A percentile compares a stretch with the other conserved stretches of the same genome.
These are phyloP conservation scores for Caenorhabditis parvicauda DNA, from an alignment of 2,888 invertebrate species.

Conservation along the genomic window DNA sequence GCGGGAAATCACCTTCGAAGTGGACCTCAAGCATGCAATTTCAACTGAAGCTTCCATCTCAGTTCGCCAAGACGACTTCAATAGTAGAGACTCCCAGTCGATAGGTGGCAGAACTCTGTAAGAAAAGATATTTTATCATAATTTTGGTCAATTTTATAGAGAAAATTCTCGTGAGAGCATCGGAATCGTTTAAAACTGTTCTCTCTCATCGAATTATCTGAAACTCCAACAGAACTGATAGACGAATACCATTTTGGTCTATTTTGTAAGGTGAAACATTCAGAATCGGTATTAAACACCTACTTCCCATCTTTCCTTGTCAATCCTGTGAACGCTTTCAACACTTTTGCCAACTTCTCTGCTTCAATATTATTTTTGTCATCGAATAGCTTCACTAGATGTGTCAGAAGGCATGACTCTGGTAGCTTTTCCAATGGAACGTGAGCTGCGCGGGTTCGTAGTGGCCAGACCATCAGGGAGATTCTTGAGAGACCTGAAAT, in stretches of 20 bases:
- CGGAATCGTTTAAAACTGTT: too few relatives aligned
- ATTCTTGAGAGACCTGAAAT: too few relatives aligned
- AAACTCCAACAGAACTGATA: too few relatives aligned
- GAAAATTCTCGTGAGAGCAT: too few relatives aligned
- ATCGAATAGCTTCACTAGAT: constrained; percentile 8
- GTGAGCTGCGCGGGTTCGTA: not conserved
- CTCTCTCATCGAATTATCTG: too few relatives aligned
- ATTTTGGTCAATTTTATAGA: too few relatives aligned
- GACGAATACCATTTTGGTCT: too few relatives aligned
- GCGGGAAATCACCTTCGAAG: not conserved
- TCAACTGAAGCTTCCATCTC: too few relatives aligned
- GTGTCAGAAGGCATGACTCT: constrained; percentile 10
- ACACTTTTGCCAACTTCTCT: not conserved
- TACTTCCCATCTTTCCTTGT: constrained; percentile 13
- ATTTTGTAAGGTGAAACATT: too few relatives aligned
- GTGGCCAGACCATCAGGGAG: not conserved
- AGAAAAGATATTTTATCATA: not conserved
- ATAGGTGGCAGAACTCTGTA: constrained; percentile 10
- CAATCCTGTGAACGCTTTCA: not conserved
- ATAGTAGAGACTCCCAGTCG: constrained; percentile 9
- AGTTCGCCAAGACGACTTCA: too few relatives aligned
- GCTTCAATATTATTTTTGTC: constrained; percentile 9
- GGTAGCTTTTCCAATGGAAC: constrained; percentile 8
- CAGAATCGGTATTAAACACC: too few relatives aligned
- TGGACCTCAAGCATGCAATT: too few relatives aligned